These are phyloP conservation scores for Tethya wilhelma DNA, from an alignment of 37 sponge, comb jelly and placozoan genomes.

Conservation along the genomic window DNA sequence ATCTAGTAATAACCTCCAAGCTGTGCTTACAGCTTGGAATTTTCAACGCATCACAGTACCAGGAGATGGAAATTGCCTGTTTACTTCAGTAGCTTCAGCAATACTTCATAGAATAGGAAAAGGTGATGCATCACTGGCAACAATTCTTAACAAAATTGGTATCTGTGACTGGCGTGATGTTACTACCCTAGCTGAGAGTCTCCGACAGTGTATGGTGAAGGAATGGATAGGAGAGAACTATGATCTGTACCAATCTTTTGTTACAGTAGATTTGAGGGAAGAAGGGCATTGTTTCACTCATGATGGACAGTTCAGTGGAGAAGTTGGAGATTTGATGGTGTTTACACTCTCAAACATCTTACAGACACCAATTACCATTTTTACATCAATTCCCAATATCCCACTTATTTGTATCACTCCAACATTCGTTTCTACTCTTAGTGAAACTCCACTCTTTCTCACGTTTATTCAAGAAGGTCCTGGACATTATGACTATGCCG, in stretches of 20 bases:
- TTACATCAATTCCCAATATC: too few relatives aligned
- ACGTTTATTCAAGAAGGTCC: too few relatives aligned
- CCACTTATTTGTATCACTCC: too few relatives aligned
- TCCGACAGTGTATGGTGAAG: conserved; percentile 8
- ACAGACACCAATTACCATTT: too few relatives aligned
- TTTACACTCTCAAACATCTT: too few relatives aligned
- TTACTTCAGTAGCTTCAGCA: conserved; percentile 13
- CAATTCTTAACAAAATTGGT: neutral
- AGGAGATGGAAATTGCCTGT: conserved; percentile 46
- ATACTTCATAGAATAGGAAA: neutral
- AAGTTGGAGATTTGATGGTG: conserved; percentile 24
- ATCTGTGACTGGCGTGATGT: neutral
- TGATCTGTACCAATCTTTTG: conserved; percentile 30
- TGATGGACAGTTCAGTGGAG: conserved; percentile 17
- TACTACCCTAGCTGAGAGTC: neutral
- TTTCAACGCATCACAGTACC: neutral
- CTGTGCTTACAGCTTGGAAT: conserved; percentile 20
- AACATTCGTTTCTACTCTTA: too few relatives aligned
- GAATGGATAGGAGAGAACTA: conserved; percentile 35
- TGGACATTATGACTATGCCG: too few relatives aligned
- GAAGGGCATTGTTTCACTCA: neutral
- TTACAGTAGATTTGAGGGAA: neutral
- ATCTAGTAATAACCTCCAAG: too few relatives aligned
- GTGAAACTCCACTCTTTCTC: too few relatives aligned
- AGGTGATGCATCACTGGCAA: neutral